Percentiles rank a stretch among this genome's conserved stretches.
These are phyloP conservation scores for Pampusana beccarii DNA, from an alignment of 2,113 vertebrate species.

Conservation along the genomic window DNA sequence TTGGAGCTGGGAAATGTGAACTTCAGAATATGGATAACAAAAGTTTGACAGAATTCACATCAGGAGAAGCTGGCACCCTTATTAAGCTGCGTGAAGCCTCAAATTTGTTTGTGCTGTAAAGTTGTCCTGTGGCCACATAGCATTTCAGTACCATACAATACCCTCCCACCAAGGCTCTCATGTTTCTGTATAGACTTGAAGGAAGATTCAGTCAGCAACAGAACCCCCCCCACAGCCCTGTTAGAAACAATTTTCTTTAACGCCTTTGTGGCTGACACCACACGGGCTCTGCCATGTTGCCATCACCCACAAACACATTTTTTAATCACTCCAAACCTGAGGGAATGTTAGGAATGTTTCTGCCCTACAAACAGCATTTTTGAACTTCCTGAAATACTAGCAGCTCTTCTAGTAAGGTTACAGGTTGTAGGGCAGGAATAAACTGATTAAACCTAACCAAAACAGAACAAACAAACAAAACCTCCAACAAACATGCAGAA, in stretches of 20 bases:
- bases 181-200: background rate
- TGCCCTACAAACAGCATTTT: background rate
- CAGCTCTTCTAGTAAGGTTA: background rate
- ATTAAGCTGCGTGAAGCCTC: background rate
- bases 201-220: background rate
- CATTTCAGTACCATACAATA: background rate
- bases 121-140: background rate
- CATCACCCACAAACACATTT: background rate
- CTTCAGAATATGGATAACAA: background rate
- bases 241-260: background rate
- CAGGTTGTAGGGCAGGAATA: background rate
- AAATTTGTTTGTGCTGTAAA: constrained; percentile 2
- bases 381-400: background rate
- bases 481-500: background rate
- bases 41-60: constrained; percentile 19
- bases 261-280: background rate
- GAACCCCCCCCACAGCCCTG: background rate
- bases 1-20: background rate
- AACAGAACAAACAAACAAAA: background rate
- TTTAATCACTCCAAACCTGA: background rate
- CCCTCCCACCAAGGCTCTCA: background rate
- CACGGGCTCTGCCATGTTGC: background rate
- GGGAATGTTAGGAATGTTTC: background rate
- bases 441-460: background rate
- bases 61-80: background rate